Percentiles rank a stretch among this genome's conserved stretches.
phyloP scores from a whole-genome alignment of 2,113 vertebrate species.

The Antechinus flavipes region DNA sequence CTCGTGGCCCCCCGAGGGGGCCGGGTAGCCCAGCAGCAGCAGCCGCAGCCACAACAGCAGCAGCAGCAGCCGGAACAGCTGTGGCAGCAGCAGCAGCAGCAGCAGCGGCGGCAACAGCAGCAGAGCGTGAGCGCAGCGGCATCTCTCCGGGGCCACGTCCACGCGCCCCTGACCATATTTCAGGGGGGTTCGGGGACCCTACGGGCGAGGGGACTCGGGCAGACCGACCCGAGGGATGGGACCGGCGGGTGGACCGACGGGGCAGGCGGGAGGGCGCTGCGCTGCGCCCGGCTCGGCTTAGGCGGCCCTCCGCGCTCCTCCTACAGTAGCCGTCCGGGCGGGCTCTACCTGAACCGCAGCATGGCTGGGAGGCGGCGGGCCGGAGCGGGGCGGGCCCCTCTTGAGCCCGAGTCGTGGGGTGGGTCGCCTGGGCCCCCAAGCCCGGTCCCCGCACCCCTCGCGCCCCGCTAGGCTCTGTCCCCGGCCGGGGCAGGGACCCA shows the following conservation, averaged over 20 bases:
- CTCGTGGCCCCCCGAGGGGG: conserved; percentile 71
- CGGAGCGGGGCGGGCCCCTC: conserved; percentile 31
- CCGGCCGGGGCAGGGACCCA: conserved; percentile 69
- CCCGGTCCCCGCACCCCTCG: conserved; percentile 57
- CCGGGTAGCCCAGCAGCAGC: conserved; percentile 79
- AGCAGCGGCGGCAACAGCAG: conserved; percentile 72
- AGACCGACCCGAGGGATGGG: not conserved
- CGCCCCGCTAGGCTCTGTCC: conserved; percentile 69
- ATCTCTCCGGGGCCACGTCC: conserved; percentile 88
- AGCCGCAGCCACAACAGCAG: conserved; percentile 74
- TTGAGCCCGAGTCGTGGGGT: conserved; percentile 59
- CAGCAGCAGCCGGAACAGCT: not conserved
- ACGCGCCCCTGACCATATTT: conserved; percentile 90
- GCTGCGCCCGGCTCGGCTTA: conserved; percentile 56
- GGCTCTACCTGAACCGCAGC: conserved; percentile 82
- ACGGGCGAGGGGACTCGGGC: conserved; percentile 64
- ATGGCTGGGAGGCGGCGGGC: conserved; percentile 62
- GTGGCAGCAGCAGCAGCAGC: too few relatives aligned
- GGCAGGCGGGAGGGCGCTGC: conserved; percentile 40
- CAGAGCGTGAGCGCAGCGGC: conserved; percentile 85
- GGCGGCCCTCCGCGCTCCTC: conserved; percentile 61
- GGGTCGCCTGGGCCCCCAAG: conserved; percentile 64
- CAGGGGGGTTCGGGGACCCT: conserved; percentile 73
- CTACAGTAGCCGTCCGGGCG: conserved; percentile 56
- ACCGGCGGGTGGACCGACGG: conserved; percentile 63